Evolutionary conservation across 35 echinoderm and acorn worm species (phyloP), one percentile per base, ranked within the genome.

Genomic region (Lytechinus variegatus): DNA sequence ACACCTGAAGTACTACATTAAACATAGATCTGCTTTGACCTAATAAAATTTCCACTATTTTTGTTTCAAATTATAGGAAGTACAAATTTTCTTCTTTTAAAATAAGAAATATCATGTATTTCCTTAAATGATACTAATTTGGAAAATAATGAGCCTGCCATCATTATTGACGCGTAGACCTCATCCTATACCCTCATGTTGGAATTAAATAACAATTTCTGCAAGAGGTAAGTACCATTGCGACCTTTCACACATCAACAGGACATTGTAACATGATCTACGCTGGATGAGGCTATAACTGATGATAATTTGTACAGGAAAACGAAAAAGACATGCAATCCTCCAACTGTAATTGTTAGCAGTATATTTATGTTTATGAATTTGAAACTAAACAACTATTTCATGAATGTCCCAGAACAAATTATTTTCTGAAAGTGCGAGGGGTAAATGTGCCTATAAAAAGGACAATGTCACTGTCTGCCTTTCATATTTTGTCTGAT

Each of bases 191-290:
- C 66, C 66, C 66, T 79, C 16, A 79, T 79, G 14, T 79, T 79
- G 66, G 66, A 24, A 24, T 79, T 79, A 79, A 79, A 79, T 79
- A 24, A 79, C 66, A 79, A 79, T 19, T 24, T 79, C n/a, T 5
- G 16, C 12, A 79, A 79, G 66, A 79, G 66, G 6, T 79, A 24
- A 79, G 66, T 79, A 79, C 66, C 16, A 21, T 79, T 24, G 24
- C n/a, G 66, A 79, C 66, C 66, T 79, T 79, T 79, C n/a, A 79
- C 66, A 24, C 66, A 79, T 79, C 19, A 79, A 79, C 66, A 79
- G 66, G 66, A 79, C 66, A 24, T 79, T 19, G 66, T 19, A 79
- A 79, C 24, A 24, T n/a, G 66, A 79, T 79, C 66, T 24, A 24
- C 14, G 5, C 5, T 79, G 19, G 19, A 79, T 7, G 66, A 8